These are phyloP conservation scores for Limnodromus scolopaceus DNA, from an alignment of 2,797 vertebrate genomes.

Conservation along the genomic window DNA sequence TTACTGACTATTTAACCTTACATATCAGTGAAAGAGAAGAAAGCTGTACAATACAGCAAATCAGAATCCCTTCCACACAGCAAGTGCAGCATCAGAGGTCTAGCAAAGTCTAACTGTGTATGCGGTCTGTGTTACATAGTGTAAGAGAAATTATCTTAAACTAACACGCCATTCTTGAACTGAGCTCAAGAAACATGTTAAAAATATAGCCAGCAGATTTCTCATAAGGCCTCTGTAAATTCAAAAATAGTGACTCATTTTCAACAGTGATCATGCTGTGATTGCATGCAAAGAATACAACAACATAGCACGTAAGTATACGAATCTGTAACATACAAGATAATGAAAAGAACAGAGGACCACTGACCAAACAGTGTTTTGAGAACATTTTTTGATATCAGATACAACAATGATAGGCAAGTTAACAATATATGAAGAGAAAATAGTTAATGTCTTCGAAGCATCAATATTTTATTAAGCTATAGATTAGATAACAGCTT, in stretches of 20 bases:
- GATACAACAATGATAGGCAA: not conserved
- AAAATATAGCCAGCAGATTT: not conserved
- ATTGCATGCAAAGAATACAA: not conserved
- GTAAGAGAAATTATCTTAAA: not conserved
- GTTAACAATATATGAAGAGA: not conserved
- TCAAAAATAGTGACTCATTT: not conserved
- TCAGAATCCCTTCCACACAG: not conserved
- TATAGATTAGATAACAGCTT: constrained; percentile 24
- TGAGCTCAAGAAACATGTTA: not conserved
- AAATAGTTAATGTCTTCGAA: not conserved
- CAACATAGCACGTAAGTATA: not conserved
- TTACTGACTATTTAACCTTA: not conserved
- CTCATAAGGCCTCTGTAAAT: not conserved
- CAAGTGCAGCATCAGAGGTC: not conserved
- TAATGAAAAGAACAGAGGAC: not conserved
- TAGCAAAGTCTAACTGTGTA: not conserved
- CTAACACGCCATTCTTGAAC: not conserved
- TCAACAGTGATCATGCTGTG: not conserved
- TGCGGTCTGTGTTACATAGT: not conserved
- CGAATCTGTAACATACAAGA: not conserved
- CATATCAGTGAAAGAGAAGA: not conserved
- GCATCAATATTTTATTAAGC: constrained; percentile 32
- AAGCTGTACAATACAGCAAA: not conserved
- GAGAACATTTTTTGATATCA: constrained; percentile 5
- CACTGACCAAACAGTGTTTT: not conserved